A percentile compares a stretch with the other conserved stretches of the same genome.
Evolutionary conservation across 2,888 invertebrate species (phyloP).

Genomic region (Dynastes hyllus): DNA sequence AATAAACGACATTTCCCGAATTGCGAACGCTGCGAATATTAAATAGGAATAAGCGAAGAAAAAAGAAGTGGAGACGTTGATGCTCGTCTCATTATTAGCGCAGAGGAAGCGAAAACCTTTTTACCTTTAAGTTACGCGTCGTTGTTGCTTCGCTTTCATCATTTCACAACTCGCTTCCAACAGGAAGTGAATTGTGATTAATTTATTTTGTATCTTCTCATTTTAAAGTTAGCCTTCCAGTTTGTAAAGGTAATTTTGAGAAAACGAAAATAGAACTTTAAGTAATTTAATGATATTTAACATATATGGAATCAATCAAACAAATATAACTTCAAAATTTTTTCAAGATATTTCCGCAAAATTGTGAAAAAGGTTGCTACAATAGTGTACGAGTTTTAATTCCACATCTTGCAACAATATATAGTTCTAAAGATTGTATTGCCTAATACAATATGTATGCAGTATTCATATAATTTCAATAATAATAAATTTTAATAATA

Average conservation of each 20-base stretch:
- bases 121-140: conserved; percentile 10
- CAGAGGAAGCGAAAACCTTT: conserved; percentile 45
- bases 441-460: too few species aligned
- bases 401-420: too few species aligned
- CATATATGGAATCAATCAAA: too few species aligned
- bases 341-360: too few species aligned
- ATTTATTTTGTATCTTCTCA: conserved; percentile 9
- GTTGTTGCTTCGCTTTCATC: conserved; percentile 29
- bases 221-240: neutral
- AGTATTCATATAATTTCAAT: too few species aligned
- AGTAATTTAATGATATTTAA: too few species aligned
- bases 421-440: too few species aligned
- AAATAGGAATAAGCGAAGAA: conserved; percentile 22
- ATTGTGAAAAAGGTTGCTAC: too few species aligned
- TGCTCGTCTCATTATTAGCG: conserved; percentile 42
- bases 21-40: conserved; percentile 38
- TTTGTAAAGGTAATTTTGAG: neutral
- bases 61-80: conserved; percentile 10
- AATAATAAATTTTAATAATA: too few species aligned
- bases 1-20: conserved; percentile 47
- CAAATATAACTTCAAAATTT: too few species aligned
- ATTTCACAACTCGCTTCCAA: conserved; percentile 5
- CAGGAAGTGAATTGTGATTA: conserved; percentile 20
- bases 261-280: neutral
- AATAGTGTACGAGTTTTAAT: too few species aligned